Percentiles rank a stretch among this genome's conserved stretches.
Evolutionary conservation across 2,113 vertebrate species (phyloP).

Genomic region (Pomatostomus ruficeps): DNA sequence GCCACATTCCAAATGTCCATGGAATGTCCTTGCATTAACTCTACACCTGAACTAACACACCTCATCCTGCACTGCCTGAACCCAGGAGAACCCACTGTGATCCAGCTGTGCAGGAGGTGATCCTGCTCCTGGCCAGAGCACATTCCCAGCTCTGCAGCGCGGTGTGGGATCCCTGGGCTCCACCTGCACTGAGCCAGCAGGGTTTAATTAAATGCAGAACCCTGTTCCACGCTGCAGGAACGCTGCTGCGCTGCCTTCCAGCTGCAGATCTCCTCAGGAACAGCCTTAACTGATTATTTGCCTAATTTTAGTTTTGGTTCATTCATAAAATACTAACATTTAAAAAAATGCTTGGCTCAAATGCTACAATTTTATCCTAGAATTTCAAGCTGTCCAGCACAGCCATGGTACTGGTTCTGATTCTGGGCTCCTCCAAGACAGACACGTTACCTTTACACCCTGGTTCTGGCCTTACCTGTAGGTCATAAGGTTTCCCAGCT

Average conservation of each 20-base stretch:
- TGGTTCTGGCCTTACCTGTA: conserved; percentile 72
- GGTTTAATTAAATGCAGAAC: not conserved
- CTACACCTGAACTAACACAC: not conserved
- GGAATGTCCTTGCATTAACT: not conserved
- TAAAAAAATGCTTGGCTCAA: not conserved
- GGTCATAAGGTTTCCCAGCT: conserved; percentile 80
- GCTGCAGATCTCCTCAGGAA: not conserved
- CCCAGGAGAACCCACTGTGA: not conserved
- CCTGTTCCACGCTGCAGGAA: not conserved
- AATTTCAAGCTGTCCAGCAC: not conserved
- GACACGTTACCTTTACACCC: not conserved
- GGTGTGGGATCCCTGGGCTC: not conserved
- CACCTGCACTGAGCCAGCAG: not conserved
- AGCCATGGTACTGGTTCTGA: not conserved
- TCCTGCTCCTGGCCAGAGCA: not conserved
- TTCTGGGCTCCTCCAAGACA: not conserved
- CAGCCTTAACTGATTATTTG: not conserved
- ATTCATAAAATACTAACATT: not conserved
- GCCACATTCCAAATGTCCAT: not conserved
- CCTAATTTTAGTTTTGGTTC: not conserved
- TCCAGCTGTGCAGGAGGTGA: not conserved
- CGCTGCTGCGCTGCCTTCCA: not conserved
- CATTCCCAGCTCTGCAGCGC: not conserved
- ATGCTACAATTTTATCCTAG: not conserved
- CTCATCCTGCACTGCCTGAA: not conserved